Percentiles rank a stretch among this genome's conserved stretches.
Conservation (phyloP, 2,113 vertebrate species). For the Sceloporus tristichus region DNA sequence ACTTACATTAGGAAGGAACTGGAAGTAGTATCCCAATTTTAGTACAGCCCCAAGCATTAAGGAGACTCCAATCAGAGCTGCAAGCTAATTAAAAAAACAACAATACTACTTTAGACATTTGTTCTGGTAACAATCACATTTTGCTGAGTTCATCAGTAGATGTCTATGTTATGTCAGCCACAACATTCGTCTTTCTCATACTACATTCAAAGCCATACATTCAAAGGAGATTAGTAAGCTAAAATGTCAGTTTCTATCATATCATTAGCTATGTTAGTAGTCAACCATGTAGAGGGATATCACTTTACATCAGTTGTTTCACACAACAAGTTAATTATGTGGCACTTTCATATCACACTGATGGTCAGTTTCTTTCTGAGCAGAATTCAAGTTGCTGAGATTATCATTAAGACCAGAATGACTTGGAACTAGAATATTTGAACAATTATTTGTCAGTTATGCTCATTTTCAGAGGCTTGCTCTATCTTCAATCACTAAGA, state of each 20-base stretch:
- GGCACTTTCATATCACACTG: not conserved
- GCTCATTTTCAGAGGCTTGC: not conserved
- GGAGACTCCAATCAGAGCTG: constrained; percentile 71
- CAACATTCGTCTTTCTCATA: not conserved
- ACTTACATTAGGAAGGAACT: constrained; percentile 74
- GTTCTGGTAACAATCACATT: not conserved
- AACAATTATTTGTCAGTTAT: not conserved
- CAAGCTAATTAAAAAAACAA: constrained; percentile 69
- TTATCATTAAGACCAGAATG: not conserved
- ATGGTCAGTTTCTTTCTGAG: not conserved
- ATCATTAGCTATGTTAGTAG: not conserved
- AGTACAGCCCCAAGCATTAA: constrained; percentile 71
- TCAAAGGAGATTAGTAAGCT: not conserved
- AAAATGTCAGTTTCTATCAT: not conserved
- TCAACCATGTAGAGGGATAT: not conserved
- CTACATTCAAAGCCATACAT: not conserved
- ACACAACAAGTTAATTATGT: not conserved
- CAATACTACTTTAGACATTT: constrained; percentile 53
- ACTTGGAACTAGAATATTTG: not conserved
- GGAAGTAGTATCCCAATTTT: constrained; percentile 66
- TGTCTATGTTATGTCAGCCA: not conserved
- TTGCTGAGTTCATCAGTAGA: not conserved
- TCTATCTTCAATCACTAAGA: not conserved
- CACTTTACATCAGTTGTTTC: not conserved
- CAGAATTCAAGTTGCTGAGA: not conserved